A percentile compares a stretch with the other conserved stretches of the same genome.
Conservation (phyloP, 2,888 invertebrate species). For the Trachelus iudaicus region DNA sequence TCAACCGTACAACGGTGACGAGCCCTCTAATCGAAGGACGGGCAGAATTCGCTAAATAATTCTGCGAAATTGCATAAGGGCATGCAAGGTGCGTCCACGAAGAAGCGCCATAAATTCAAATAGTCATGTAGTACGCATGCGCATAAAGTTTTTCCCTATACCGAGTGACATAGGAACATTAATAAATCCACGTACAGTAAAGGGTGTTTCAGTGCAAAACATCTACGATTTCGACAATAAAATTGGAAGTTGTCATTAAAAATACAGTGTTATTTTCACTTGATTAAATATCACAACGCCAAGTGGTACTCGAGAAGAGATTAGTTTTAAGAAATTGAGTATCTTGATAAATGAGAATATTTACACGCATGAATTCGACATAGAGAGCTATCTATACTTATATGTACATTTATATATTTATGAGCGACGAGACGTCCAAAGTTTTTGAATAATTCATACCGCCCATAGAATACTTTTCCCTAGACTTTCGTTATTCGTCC, state of each 20-base stretch:
- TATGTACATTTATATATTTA: neutral
- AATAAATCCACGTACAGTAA: neutral
- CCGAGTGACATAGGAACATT: neutral
- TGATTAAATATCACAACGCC: neutral
- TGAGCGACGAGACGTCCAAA: neutral
- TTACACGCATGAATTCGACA: neutral
- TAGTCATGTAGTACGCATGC: neutral
- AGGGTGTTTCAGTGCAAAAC: neutral
- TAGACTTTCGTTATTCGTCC: neutral
- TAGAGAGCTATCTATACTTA: neutral
- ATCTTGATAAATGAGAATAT: neutral
- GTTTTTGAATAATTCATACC: neutral
- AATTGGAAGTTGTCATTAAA: neutral
- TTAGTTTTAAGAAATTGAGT: neutral
- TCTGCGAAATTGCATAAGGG: neutral
- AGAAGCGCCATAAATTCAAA: neutral
- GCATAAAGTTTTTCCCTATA: neutral
- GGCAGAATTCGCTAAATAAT: neutral
- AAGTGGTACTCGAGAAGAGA: neutral
- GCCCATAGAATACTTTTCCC: neutral
- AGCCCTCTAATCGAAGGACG: neutral
- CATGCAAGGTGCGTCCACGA: neutral
- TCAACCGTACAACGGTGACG: neutral
- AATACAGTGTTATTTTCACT: neutral
- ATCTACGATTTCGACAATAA: neutral